Evolutionary conservation across 2,113 vertebrate genomes (phyloP).

Genomic region (Lutjanus erythropterus): DNA sequence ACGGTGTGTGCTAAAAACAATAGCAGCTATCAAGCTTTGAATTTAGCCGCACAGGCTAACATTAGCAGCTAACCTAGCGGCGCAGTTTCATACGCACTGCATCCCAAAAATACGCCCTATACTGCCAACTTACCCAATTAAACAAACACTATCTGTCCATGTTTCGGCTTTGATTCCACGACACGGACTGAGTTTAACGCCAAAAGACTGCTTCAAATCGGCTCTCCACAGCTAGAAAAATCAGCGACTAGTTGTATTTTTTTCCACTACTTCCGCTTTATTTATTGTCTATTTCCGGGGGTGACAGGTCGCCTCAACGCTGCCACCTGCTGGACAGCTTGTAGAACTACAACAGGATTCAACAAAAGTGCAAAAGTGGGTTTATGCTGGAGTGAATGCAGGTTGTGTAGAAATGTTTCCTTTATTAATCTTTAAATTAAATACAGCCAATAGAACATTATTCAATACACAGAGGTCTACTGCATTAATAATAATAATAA

Average conservation of each 20-base stretch:
- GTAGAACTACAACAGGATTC: conserved; percentile 6
- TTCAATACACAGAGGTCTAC: background rate
- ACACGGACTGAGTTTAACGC: background rate
- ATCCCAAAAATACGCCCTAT: background rate
- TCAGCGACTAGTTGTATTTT: background rate
- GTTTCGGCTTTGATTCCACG: background rate
- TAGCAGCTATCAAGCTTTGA: conserved; percentile 46
- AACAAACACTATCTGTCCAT: conserved; percentile 77
- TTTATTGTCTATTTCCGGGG: conserved; percentile 55
- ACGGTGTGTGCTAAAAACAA: conserved; percentile 74
- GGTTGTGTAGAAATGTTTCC: too few species aligned
- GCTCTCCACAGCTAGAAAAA: conserved; percentile 11
- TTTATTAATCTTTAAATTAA: too few species aligned
- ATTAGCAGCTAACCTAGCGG: conserved; percentile 45
- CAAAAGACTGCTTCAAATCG: background rate
- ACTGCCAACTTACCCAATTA: conserved; percentile 54
- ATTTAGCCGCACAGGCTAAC: conserved; percentile 60
- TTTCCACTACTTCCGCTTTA: conserved; percentile 65
- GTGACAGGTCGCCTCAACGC: background rate
- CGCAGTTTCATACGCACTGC: too few species aligned
- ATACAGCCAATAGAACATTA: background rate
- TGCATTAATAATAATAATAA: background rate
- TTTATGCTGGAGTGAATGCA: background rate
- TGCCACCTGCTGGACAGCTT: conserved; percentile 31
- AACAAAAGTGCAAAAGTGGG: too few species aligned